Conservation (phyloP, 2,797 vertebrate genomes). For the Varecia variegata region DNA sequence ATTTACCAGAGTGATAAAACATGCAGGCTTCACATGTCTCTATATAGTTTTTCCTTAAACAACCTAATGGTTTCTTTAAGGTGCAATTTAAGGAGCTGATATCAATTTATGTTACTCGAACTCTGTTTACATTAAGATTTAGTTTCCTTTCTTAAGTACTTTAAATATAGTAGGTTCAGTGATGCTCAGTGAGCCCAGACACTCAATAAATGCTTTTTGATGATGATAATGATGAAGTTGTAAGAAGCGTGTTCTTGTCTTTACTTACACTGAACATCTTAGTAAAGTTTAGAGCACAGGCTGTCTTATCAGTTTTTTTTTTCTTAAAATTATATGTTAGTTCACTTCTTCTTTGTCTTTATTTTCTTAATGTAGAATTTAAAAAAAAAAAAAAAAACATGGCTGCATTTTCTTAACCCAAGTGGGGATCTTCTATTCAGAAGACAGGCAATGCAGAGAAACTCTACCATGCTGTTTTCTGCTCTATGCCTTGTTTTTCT, state of each 20-base stretch:
- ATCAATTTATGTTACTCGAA: slow-evolving; percentile 56
- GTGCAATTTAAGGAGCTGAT: slow-evolving; percentile 64
- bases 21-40: not conserved
- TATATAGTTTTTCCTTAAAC: slow-evolving; percentile 59
- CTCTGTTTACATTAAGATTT: slow-evolving; percentile 69
- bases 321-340: not conserved
- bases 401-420: not conserved
- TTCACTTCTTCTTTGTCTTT: not conserved
- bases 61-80: slow-evolving; percentile 62
- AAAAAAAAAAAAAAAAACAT: not conserved
- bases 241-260: slow-evolving; percentile 17
- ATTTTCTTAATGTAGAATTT: not conserved
- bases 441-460: slow-evolving; percentile 35
- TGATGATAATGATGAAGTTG: slow-evolving; percentile 25
- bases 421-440: not conserved
- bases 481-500: slow-evolving; percentile 49
- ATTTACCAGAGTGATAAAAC: slow-evolving; percentile 60
- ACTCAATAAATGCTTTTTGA: slow-evolving; percentile 71
- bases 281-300: not conserved
- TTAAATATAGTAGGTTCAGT: slow-evolving; percentile 57
- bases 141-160: slow-evolving; percentile 62
- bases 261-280: not conserved
- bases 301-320: not conserved
- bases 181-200: slow-evolving; percentile 51
- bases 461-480: not conserved